These are phyloP conservation scores for Schizopygopsis pylzovi DNA, from an alignment of 2,797 vertebrate species.

Conservation along the genomic window DNA sequence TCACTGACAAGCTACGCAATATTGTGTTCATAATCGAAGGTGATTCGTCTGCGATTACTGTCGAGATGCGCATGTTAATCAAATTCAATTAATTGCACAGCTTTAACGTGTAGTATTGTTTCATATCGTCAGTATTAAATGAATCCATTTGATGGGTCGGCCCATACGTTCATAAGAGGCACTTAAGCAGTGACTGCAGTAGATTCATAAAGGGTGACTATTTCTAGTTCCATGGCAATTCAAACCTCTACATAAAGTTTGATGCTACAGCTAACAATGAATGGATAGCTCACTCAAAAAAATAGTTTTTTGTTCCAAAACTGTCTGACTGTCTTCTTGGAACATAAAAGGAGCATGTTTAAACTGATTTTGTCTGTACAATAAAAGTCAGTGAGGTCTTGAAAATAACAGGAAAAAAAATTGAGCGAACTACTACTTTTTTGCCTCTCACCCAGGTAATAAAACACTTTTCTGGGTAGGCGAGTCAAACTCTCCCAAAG, in stretches of 20 bases:
- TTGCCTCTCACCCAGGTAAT: constrained; percentile 7
- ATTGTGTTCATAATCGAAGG: no score
- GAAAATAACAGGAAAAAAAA: background rate
- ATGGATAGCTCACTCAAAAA: background rate
- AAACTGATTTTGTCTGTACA: background rate
- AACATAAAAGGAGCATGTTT: background rate
- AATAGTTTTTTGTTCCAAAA: background rate
- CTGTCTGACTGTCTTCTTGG: background rate
- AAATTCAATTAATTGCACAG: no score
- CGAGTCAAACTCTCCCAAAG: constrained; percentile 40
- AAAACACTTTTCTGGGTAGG: background rate
- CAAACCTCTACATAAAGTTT: background rate
- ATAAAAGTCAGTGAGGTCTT: background rate
- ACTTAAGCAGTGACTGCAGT: background rate
- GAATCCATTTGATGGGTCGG: background rate
- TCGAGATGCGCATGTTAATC: no score
- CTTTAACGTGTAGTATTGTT: background rate
- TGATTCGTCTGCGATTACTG: no score
- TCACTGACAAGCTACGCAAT: no score
- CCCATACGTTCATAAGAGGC: background rate
- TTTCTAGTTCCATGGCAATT: constrained; percentile 5
- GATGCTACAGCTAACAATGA: background rate
- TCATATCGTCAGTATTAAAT: background rate
- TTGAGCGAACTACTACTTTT: background rate
- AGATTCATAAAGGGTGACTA: background rate